These are phyloP conservation scores for Eilema depressum DNA, from an alignment of 2,888 invertebrate genomes.

Conservation along the genomic window DNA sequence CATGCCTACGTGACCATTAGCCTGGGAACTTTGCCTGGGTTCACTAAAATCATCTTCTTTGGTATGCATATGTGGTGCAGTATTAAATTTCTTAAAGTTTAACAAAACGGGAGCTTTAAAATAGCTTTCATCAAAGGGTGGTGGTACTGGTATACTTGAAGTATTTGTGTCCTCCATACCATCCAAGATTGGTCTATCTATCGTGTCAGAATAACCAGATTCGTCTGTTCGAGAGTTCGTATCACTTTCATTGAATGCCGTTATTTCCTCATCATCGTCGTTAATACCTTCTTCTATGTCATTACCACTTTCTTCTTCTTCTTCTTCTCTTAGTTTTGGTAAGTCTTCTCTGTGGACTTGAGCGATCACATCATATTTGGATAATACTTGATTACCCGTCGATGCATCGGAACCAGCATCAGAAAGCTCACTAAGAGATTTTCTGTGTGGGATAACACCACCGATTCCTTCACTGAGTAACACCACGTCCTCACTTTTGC, in stretches of 20 bases:
- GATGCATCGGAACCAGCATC: slow-evolving; percentile 82
- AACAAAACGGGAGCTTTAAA: slow-evolving; percentile 53
- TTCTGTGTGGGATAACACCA: slow-evolving; percentile 63
- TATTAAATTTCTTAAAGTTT: slow-evolving; percentile 52
- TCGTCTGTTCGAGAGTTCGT: slow-evolving; percentile 79
- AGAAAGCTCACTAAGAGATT: slow-evolving; percentile 77
- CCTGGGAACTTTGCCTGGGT: slow-evolving; percentile 47
- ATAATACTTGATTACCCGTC: slow-evolving; percentile 76
- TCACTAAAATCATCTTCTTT: slow-evolving; percentile 50
- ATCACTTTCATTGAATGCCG: slow-evolving; percentile 77
- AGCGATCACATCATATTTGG: slow-evolving; percentile 86
- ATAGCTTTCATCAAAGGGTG: slow-evolving; percentile 75
- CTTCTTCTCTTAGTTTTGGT: slow-evolving; percentile 75
- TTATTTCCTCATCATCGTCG: slow-evolving; percentile 67
- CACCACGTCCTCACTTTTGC: slow-evolving; percentile 48
- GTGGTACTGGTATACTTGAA: slow-evolving; percentile 75
- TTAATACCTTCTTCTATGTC: slow-evolving; percentile 41
- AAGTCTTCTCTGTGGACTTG: slow-evolving; percentile 87
- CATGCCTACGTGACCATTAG: slow-evolving; percentile 53
- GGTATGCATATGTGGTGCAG: slow-evolving; percentile 53
- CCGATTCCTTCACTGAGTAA: slow-evolving; percentile 54
- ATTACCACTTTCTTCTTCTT: slow-evolving; percentile 68
- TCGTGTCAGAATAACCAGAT: slow-evolving; percentile 82
- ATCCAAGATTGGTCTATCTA: slow-evolving; percentile 68
- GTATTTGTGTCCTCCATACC: slow-evolving; percentile 66